Conservation (phyloP, 2,797 vertebrate genomes). For the Lacerta bilineata region DNA sequence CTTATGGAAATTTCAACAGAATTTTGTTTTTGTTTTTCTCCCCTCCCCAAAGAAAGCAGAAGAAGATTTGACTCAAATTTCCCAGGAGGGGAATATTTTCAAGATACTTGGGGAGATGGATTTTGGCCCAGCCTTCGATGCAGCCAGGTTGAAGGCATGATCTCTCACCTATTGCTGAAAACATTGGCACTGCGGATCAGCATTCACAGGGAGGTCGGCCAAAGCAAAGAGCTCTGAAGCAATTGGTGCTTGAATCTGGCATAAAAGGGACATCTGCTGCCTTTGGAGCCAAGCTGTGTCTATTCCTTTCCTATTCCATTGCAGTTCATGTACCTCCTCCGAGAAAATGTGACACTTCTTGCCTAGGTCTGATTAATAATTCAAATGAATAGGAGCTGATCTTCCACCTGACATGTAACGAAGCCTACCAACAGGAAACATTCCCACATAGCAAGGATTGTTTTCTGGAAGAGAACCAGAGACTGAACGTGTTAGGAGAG, state of each 20-base stretch:
- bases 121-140: background rate
- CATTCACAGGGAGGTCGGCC: background rate
- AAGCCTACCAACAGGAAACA: background rate
- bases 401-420: background rate
- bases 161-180: conserved; percentile 6
- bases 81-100: background rate
- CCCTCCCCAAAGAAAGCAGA: background rate
- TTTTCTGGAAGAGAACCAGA: background rate
- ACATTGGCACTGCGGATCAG: conserved; percentile 4
- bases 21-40: background rate
- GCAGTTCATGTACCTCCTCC: background rate
- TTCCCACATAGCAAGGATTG: background rate
- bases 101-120: background rate
- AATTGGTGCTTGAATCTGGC: conserved; percentile 7
- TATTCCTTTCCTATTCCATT: background rate
- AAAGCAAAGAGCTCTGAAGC: conserved; percentile 8
- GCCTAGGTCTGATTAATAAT: background rate
- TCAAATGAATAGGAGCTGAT: background rate
- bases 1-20: too few relatives aligned
- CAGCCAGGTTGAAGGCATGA: conserved; percentile 19
- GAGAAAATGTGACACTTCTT: background rate
- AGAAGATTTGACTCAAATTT: background rate
- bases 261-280: conserved; percentile 35
- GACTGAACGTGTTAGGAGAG: background rate
- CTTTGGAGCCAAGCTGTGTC: conserved; percentile 9